phyloP scores from a whole-genome alignment of 2,888 invertebrate species.

The Coelopa pilipes region DNA sequence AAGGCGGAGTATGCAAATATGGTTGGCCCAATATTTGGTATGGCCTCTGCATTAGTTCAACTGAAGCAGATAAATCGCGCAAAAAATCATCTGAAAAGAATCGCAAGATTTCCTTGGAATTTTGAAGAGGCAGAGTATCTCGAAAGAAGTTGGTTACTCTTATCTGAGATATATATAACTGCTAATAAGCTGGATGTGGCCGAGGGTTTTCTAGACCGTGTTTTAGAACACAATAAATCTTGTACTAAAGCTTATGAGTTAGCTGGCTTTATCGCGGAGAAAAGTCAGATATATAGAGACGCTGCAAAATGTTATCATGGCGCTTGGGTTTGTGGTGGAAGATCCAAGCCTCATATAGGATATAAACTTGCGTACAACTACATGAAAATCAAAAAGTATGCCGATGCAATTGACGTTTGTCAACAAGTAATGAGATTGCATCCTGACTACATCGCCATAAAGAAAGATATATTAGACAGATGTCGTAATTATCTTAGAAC shows the following conservation, averaged over 20 bases:
- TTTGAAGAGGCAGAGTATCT: conserved; percentile 96
- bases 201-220: conserved; percentile 80
- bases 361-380: conserved; percentile 93
- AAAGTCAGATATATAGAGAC: conserved; percentile 88
- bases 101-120: conserved; percentile 87
- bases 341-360: conserved; percentile 85
- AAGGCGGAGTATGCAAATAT: conserved; percentile 81
- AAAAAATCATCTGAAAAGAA: conserved; percentile 89
- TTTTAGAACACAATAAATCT: conserved; percentile 85
- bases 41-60: conserved; percentile 80
- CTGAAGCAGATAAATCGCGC: conserved; percentile 92
- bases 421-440: conserved; percentile 82
- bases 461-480: conserved; percentile 94
- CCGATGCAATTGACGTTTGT: conserved; percentile 92
- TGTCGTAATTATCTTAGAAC: conserved; percentile 80
- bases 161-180: conserved; percentile 90
- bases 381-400: conserved; percentile 87
- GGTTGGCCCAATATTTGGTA: conserved; percentile 86
- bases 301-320: conserved; percentile 83
- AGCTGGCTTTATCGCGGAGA: conserved; percentile 84
- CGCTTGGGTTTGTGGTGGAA: conserved; percentile 88
- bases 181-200: conserved; percentile 88
- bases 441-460: conserved; percentile 91
- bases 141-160: conserved; percentile 92
- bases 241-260: conserved; percentile 93